A percentile compares a stretch with the other conserved stretches of the same genome.
Conservation (phyloP, 2,797 vertebrate species). For the Lepidocolaptes lacrymiger region DNA sequence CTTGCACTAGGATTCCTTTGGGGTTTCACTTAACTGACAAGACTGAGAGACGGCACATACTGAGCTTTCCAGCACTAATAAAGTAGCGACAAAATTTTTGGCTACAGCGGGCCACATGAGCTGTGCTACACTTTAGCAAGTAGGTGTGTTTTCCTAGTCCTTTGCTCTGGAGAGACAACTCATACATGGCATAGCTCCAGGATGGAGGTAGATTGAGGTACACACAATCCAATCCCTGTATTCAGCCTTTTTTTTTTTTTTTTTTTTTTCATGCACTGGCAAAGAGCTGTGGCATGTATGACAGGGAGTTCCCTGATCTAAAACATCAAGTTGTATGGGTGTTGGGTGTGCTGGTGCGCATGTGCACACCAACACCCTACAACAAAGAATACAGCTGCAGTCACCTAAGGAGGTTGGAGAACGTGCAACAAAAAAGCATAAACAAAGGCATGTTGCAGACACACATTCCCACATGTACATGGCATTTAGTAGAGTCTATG, state of each 20-base stretch:
- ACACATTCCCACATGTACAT: not conserved
- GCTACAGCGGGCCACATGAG: not conserved
- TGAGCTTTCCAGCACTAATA: not conserved
- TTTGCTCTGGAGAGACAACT: not conserved
- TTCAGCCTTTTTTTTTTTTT: not conserved
- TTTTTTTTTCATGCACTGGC: not conserved
- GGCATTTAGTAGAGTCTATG: not conserved
- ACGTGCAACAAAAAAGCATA: not conserved
- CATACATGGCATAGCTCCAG: not conserved
- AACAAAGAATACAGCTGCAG: not conserved
- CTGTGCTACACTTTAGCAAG: not conserved
- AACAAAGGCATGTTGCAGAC: not conserved
- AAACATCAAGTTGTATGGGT: not conserved
- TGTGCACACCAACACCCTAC: not conserved
- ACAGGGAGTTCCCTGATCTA: not conserved
- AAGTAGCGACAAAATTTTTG: not conserved
- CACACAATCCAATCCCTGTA: rapidly evolving
- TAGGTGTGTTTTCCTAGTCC: not conserved
- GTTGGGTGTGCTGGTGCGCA: not conserved
- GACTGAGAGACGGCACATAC: not conserved
- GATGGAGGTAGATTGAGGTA: rapidly evolving
- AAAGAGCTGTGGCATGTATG: not conserved
- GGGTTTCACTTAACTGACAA: not conserved
- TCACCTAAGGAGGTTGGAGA: not conserved
- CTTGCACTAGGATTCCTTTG: not conserved